phyloP scores from a whole-genome alignment of 2,113 vertebrate species.

The Podarcis raffonei region DNA sequence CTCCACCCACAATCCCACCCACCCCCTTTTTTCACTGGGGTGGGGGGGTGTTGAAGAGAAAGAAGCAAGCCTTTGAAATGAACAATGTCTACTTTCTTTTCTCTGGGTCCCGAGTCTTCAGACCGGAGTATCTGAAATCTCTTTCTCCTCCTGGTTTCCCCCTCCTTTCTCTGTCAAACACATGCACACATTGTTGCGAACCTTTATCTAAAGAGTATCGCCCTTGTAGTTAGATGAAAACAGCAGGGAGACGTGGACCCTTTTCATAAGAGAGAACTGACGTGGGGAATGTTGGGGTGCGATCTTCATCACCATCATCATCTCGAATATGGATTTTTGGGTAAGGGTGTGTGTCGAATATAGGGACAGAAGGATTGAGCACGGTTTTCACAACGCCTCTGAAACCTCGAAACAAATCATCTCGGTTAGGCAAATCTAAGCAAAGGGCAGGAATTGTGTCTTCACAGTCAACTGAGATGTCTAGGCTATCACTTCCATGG shows the following conservation, averaged over 20 bases:
- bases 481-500: not conserved
- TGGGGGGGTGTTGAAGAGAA: not conserved
- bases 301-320: not conserved
- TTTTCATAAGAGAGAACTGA: not conserved
- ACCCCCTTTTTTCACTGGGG: not conserved
- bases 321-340: not conserved
- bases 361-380: not conserved
- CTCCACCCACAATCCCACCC: not conserved
- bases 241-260: not conserved
- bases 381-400: not conserved
- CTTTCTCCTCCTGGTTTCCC: not conserved
- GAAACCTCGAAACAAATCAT: conserved; percentile 53
- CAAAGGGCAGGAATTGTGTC: conserved; percentile 51
- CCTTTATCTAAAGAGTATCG: not conserved
- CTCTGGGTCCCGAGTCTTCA: not conserved
- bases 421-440: conserved; percentile 50
- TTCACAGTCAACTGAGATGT: conserved; percentile 35
- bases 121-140: not conserved
- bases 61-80: not conserved
- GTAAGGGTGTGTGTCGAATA: not conserved
- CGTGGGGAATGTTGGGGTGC: not conserved
- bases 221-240: not conserved
- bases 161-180: not conserved
- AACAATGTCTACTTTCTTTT: not conserved
- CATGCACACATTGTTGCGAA: not conserved